Conservation (phyloP, 2,797 vertebrate genomes). For the Dermochelys coriacea region DNA sequence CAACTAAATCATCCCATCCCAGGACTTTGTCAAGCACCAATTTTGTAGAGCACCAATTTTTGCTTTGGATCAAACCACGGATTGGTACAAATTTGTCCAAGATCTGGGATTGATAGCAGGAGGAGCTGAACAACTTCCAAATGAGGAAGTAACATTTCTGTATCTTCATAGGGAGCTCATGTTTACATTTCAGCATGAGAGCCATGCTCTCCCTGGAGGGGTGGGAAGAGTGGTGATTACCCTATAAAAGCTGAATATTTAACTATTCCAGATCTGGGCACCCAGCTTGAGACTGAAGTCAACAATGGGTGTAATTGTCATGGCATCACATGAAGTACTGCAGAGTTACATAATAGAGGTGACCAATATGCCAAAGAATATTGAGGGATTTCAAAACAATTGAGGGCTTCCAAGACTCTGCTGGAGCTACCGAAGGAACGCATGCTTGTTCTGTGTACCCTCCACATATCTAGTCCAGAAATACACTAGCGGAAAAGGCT, state of each 20-base stretch:
- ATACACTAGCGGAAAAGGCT: not conserved
- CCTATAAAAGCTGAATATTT: not conserved
- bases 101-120: not conserved
- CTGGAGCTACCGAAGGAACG: not conserved
- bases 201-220: too few species aligned
- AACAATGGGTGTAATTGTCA: not conserved
- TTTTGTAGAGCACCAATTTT: not conserved
- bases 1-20: too few species aligned
- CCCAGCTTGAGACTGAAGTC: not conserved
- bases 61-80: not conserved
- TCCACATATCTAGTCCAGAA: not conserved
- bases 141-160: not conserved
- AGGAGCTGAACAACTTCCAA: not conserved
- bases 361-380: not conserved
- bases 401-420: not conserved
- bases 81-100: not conserved
- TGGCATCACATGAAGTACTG: not conserved
- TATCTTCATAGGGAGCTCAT: not conserved
- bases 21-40: too few species aligned
- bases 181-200: too few species aligned
- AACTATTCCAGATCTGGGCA: not conserved
- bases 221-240: not conserved
- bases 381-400: not conserved
- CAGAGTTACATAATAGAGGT: rapidly evolving
- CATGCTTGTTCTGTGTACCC: not conserved